Evolutionary conservation across 2,797 vertebrate species (phyloP), one percentile per base, ranked within the genome.

Genomic region (Dendrocincla tyrannina): DNA sequence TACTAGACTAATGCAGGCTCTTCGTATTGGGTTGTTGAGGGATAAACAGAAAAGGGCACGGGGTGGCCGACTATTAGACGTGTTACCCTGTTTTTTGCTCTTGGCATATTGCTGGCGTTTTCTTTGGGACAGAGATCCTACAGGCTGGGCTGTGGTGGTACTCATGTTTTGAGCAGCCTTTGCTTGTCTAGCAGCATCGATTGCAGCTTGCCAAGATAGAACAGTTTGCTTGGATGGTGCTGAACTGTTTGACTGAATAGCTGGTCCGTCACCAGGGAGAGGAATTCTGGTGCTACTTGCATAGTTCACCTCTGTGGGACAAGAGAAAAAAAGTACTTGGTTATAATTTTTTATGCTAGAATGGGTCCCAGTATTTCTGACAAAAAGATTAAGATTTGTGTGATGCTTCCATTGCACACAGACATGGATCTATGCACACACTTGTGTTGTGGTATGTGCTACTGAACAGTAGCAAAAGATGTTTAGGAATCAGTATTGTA

Each of bases 81-180:
- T 99, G 87, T 99, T 98, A 98, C 99, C 99, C 98, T 99, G 99
- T 97, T 99, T 99, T 98, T 99, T 99, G 98, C 99, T 99, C 98
- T 99, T 99, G 98, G 99, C 99, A 96, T 99, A 99, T 98, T 99
- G 99, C 98, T 99, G 98, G 97, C 99, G 98, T 98, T 99, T 99
- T 98, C 99, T 99, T 98, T 99, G 99, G 97, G 99, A 99, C 97
- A 99, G 98, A 96, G 99, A 98, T 97, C 99, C 99, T 97, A 98
- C 99, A 95, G 99, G 98, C 97, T 98, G 98, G 74, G 98, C 91
- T 80, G 98, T 95, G 78, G 99, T 96, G 98, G 99, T 98, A 98
- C 99, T 99, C 99, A 99, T 99, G 97, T 98, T 99, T 98, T 97
- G 98, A 98, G 98, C 98, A 98, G 99, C 99, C 98, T 99, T 99